phyloP scores from a whole-genome alignment of 2,113 vertebrate species.

The Daphoenositta chrysoptera region DNA sequence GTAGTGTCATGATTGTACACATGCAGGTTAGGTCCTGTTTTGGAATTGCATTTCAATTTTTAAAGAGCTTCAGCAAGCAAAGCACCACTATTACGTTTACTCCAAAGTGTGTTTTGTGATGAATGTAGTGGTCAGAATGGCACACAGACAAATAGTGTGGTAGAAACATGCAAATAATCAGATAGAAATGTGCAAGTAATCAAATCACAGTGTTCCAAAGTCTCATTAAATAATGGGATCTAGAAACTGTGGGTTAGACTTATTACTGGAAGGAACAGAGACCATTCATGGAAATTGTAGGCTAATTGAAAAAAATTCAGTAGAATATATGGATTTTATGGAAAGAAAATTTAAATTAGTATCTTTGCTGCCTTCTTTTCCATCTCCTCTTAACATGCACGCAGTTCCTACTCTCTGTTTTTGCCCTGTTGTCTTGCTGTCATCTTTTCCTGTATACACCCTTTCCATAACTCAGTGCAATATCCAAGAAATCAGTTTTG shows the following conservation, averaged over 20 bases:
- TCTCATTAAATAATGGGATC: not conserved
- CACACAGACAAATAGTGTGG: not conserved
- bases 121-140: not conserved
- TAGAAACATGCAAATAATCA: not conserved
- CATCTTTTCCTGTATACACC: not conserved
- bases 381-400: not conserved
- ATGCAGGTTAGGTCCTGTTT: not conserved
- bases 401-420: not conserved
- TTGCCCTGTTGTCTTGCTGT: not conserved
- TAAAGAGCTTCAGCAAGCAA: not conserved
- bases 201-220: not conserved
- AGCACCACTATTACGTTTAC: not conserved
- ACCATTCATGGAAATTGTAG: not conserved
- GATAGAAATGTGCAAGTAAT: not conserved
- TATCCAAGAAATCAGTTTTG: not conserved
- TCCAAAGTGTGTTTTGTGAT: not conserved
- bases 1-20: not conserved
- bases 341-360: not conserved
- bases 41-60: not conserved
- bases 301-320: not conserved
- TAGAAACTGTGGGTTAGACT: not conserved
- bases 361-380: not conserved
- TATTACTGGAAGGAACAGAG: not conserved
- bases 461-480: not conserved
- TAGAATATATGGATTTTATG: not conserved